Evolutionary conservation across 2,888 invertebrate species (phyloP).

Genomic region (Clepsis dumicolana): DNA sequence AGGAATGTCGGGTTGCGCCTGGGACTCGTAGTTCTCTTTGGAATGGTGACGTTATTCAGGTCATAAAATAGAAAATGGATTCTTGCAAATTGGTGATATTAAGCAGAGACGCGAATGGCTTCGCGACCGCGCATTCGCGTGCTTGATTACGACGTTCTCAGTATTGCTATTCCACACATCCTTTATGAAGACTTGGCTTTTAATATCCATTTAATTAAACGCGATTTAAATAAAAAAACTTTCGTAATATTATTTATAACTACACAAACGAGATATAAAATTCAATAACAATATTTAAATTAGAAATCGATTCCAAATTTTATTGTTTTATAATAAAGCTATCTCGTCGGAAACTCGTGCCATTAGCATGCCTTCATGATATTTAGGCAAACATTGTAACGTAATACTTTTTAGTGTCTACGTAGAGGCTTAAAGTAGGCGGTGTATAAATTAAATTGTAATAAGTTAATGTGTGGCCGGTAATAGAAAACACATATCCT

Average conservation of each 20-base stretch:
- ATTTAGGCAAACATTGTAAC: constrained; percentile 61
- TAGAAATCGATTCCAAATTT: constrained; percentile 41
- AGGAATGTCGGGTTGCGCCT: constrained; percentile 44
- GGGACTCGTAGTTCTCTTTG: constrained; percentile 62
- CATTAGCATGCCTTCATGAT: constrained; percentile 48
- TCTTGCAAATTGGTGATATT: constrained; percentile 77
- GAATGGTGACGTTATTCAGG: constrained; percentile 68
- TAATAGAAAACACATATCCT: constrained; percentile 65
- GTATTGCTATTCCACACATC: constrained; percentile 48
- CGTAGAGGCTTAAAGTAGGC: constrained; percentile 66
- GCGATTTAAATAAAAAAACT: neutral
- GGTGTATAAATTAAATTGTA: constrained; percentile 74
- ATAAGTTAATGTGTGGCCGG: constrained; percentile 66
- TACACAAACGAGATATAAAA: constrained; percentile 41
- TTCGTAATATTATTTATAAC: constrained; percentile 28
- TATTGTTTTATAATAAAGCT: constrained; percentile 58
- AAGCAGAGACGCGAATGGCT: constrained; percentile 73
- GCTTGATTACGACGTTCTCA: constrained; percentile 63
- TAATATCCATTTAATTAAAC: neutral
- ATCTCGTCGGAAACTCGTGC: constrained; percentile 36
- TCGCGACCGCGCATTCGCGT: constrained; percentile 71
- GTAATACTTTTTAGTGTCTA: constrained; percentile 58
- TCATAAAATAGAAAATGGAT: constrained; percentile 79
- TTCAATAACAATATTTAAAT: constrained; percentile 42
- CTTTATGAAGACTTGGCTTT: constrained; percentile 24